phyloP scores from a whole-genome alignment of 1,140 invertebrate genomes.

The Drosophila athabasca region DNA sequence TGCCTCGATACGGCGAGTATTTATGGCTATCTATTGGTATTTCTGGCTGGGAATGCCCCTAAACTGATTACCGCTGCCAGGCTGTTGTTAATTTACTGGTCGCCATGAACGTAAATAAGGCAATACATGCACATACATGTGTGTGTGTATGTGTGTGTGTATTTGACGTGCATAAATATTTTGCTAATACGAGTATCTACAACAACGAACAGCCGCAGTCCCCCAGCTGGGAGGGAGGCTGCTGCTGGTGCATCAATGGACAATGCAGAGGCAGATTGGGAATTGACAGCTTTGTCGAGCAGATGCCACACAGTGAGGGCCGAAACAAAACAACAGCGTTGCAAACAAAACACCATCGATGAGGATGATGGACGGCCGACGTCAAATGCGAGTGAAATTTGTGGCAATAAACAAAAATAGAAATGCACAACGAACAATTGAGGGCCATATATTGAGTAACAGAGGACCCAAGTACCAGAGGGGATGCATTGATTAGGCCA shows the following conservation, averaged over 20 bases:
- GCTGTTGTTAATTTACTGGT: slow-evolving; percentile 55
- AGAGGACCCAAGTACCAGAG: background rate
- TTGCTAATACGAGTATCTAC: slow-evolving; percentile 64
- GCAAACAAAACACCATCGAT: slow-evolving; percentile 48
- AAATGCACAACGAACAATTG: slow-evolving; percentile 38
- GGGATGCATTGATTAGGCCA: slow-evolving; percentile 50
- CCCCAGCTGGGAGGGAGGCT: slow-evolving; percentile 18
- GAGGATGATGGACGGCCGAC: slow-evolving; percentile 58
- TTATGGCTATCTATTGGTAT: slow-evolving; percentile 34
- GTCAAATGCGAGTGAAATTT: slow-evolving; percentile 66
- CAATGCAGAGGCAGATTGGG: slow-evolving; percentile 56
- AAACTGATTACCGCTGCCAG: slow-evolving; percentile 28
- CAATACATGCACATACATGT: slow-evolving; percentile 24
- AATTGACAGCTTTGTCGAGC: slow-evolving; percentile 72
- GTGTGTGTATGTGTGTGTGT: slow-evolving; percentile 4
- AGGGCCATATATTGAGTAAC: background rate
- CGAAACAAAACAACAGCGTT: slow-evolving; percentile 17
- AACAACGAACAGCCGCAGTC: slow-evolving; percentile 50
- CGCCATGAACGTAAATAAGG: slow-evolving; percentile 54
- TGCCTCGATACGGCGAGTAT: slow-evolving; percentile 4
- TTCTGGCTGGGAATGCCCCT: slow-evolving; percentile 6
- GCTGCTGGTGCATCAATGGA: slow-evolving; percentile 44
- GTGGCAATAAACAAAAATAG: slow-evolving; percentile 66
- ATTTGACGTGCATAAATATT: slow-evolving; percentile 73
- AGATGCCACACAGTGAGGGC: slow-evolving; percentile 53